These are phyloP conservation scores for Takifugu rubripes DNA, from an alignment of 2,797 vertebrate species.

Conservation along the genomic window DNA sequence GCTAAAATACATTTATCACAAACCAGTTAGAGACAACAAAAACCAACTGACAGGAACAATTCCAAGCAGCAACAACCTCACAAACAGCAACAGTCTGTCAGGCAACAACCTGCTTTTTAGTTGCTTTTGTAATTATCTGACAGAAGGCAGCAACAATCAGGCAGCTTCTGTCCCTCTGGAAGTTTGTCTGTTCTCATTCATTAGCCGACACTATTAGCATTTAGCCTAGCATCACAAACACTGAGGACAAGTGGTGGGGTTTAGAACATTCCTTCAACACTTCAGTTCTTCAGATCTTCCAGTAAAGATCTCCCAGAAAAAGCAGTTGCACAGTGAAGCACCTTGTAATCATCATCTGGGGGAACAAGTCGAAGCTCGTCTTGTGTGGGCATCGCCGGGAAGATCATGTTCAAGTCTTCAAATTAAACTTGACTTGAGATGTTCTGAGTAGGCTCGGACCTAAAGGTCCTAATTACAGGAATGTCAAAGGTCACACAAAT, in stretches of 20 bases:
- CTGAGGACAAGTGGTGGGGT: no score
- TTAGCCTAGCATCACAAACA: no score
- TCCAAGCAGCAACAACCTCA: no score
- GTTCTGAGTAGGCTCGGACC: no score
- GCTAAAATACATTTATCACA: no score
- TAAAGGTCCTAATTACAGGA: no score
- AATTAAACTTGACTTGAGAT: conserved; percentile 19
- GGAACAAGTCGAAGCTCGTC: conserved; percentile 51
- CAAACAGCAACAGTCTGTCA: no score
- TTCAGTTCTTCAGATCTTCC: not conserved
- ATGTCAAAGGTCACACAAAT: no score
- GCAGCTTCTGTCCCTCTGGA: not conserved
- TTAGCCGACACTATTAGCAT: no score
- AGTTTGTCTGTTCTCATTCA: no score
- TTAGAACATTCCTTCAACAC: conserved; percentile 50
- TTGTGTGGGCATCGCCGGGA: conserved; percentile 30
- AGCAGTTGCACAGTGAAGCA: conserved; percentile 32
- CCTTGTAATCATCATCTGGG: conserved; percentile 53
- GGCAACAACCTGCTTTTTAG: not conserved
- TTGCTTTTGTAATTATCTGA: conserved; percentile 25
- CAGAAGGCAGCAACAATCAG: conserved; percentile 17
- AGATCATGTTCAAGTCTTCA: conserved; percentile 48
- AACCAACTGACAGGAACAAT: no score
- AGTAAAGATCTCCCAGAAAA: conserved; percentile 43
- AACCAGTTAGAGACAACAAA: no score